Base-by-base conservation (phyloP, 2,797 vertebrate genomes). In the Xenentodon cancila region DNA sequence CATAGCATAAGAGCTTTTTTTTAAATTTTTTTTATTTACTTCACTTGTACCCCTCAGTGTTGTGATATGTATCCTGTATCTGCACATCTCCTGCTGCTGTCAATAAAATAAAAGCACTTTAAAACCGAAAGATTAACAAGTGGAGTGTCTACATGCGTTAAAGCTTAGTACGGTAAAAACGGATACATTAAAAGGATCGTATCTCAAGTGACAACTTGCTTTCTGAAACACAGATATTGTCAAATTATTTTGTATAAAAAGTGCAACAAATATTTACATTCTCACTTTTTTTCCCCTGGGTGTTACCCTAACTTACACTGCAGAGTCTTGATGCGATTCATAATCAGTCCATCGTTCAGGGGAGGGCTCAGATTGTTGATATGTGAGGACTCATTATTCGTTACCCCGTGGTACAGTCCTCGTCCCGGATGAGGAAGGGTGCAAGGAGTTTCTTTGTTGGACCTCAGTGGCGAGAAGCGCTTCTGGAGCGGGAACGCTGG, bases 401-500 rank as follows among this genome's bases (percentile, higher is more conserved):
- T 59, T 40, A 40, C 15, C 59, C 53, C 21, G 56, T 17, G 63
- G 27, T 27, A 20, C n/a, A 48, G 37, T 71, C 51, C 44, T 48
- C 40, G 37, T 71, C 51, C 44, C 48, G 44, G 54, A 13, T 3
- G 47, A 32, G 62, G 63, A 49, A 44, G 25, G 30, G 9, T 15
- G 5, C 9, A 27, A 61, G 55, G 49, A 53, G 13, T 37, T 18
- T 30, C 21, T 63, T 21, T 48, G 47, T 9, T 3, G 42, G 37
- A 30, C 56, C 18, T 95, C 87, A 94, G 80, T 73, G 90, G 18
- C 69, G 77, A 50, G 92, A 71, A 0, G 73, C 70, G 2, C 82
- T 68, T 1, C 91, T 69, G 48, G 92, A 89, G 0, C 85, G 89
- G 34, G 80, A 67, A 1, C 34, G 82, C 11, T 60, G 84, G 59